These are phyloP conservation scores for Sturmia bella DNA, from an alignment of 2,888 invertebrate species.

Conservation along the genomic window DNA sequence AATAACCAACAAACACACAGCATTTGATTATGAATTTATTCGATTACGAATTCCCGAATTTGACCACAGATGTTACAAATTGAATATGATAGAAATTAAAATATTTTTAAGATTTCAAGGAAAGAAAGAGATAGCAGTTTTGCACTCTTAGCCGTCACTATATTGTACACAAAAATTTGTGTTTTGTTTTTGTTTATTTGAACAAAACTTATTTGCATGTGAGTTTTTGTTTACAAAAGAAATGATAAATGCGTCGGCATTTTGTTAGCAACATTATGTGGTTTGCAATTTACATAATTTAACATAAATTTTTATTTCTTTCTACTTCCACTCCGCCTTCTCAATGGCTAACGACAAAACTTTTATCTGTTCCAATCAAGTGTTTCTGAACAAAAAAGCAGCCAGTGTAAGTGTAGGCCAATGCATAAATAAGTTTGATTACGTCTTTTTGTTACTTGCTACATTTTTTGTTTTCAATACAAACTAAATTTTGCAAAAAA, in stretches of 20 bases:
- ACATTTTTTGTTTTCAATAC: slow-evolving; percentile 27
- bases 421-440: slow-evolving; percentile 11
- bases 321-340: slow-evolving; percentile 30
- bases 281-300: slow-evolving; percentile 70
- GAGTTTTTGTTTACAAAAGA: slow-evolving; percentile 55
- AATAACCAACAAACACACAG: too few relatives aligned
- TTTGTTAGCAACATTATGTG: slow-evolving; percentile 69
- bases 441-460: slow-evolving; percentile 26
- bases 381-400: slow-evolving; percentile 7
- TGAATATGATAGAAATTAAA: too few relatives aligned
- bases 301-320: slow-evolving; percentile 65
- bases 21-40: too few relatives aligned
- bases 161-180: background rate
- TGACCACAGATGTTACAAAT: too few relatives aligned
- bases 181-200: slow-evolving; percentile 16
- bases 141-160: too few relatives aligned
- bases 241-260: slow-evolving; percentile 71
- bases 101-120: too few relatives aligned
- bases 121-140: too few relatives aligned
- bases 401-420: background rate
- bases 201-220: slow-evolving; percentile 12
- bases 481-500: slow-evolving; percentile 17
- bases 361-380: slow-evolving; percentile 10
- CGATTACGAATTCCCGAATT: too few relatives aligned
- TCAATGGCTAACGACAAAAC: slow-evolving; percentile 26